Conservation (phyloP, 2,113 vertebrate species). For the Atherinomorus stipes region DNA sequence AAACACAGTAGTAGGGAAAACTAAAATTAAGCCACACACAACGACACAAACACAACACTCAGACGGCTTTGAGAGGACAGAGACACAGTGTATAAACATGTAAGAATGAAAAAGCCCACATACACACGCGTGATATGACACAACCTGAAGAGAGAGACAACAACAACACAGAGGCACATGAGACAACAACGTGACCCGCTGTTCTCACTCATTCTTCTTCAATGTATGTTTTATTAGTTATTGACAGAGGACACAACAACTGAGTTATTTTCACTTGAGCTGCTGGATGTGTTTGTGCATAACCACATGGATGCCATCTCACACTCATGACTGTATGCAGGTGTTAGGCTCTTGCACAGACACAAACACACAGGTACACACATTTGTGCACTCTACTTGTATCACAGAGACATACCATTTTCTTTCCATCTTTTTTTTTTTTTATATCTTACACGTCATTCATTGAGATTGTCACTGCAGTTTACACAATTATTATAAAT, state of each 20-base stretch:
- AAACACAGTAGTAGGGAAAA: conserved; percentile 65
- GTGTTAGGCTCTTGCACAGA: conserved; percentile 42
- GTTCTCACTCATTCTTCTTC: conserved; percentile 66
- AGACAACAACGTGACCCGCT: conserved; percentile 80
- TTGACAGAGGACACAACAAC: conserved; percentile 67
- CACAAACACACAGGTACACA: conserved; percentile 50
- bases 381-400: conserved; percentile 18
- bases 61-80: conserved; percentile 74
- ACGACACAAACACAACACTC: conserved; percentile 74
- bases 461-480: conserved; percentile 16
- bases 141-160: conserved; percentile 87
- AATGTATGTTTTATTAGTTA: conserved; percentile 61
- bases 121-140: conserved; percentile 89
- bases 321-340: conserved; percentile 39
- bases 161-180: conserved; percentile 84
- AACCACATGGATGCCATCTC: conserved; percentile 33
- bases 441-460: conserved; percentile 38
- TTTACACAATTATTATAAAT: conserved; percentile 24
- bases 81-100: conserved; percentile 78
- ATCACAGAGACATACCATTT: conserved; percentile 41
- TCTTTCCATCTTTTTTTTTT: conserved; percentile 24
- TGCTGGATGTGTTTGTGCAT: conserved; percentile 45
- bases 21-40: conserved; percentile 72
- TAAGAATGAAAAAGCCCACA: conserved; percentile 87
- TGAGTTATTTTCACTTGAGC: conserved; percentile 50